Evolutionary conservation across 1,140 invertebrate genomes (phyloP).

Genomic region (Nymphalis io): DNA sequence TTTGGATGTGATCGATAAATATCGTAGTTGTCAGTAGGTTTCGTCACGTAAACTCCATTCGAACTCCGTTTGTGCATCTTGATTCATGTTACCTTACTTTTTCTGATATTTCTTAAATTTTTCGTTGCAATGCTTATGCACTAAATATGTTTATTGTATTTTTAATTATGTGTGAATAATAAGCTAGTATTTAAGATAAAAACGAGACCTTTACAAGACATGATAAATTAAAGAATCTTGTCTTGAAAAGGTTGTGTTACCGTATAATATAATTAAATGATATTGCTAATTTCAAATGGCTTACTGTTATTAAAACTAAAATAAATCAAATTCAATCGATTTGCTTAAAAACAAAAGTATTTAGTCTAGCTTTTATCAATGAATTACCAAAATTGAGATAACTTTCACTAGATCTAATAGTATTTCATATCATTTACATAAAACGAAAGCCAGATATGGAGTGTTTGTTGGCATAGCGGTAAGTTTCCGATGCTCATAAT

Average conservation of each 20-base stretch:
- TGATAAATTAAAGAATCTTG: neutral
- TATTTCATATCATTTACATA: constrained; percentile 13
- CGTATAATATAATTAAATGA: neutral
- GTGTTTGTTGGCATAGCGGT: constrained; percentile 30
- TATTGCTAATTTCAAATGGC: neutral
- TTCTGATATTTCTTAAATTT: constrained; percentile 29
- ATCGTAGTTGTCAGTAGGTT: constrained; percentile 32
- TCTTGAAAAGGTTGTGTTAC: constrained; percentile 1
- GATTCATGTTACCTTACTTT: constrained; percentile 32
- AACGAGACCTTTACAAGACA: constrained; percentile 20
- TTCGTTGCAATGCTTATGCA: constrained; percentile 69
- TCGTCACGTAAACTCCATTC: constrained; percentile 43
- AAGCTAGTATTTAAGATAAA: constrained; percentile 25
- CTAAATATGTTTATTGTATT: constrained; percentile 36
- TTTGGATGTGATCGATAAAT: constrained; percentile 23
- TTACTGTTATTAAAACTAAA: neutral
- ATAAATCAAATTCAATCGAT: neutral
- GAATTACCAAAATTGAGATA: neutral
- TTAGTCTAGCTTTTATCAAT: constrained; percentile 21
- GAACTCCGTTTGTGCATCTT: constrained; percentile 42
- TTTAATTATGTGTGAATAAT: constrained; percentile 29
- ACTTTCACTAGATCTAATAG: constrained; percentile 5
- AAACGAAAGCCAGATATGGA: constrained; percentile 14
- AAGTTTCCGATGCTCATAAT: constrained; percentile 58
- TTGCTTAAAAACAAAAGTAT: constrained; percentile 5